These are phyloP conservation scores for Harpagus bidentatus DNA, from an alignment of 2,113 vertebrate species.

Conservation along the genomic window DNA sequence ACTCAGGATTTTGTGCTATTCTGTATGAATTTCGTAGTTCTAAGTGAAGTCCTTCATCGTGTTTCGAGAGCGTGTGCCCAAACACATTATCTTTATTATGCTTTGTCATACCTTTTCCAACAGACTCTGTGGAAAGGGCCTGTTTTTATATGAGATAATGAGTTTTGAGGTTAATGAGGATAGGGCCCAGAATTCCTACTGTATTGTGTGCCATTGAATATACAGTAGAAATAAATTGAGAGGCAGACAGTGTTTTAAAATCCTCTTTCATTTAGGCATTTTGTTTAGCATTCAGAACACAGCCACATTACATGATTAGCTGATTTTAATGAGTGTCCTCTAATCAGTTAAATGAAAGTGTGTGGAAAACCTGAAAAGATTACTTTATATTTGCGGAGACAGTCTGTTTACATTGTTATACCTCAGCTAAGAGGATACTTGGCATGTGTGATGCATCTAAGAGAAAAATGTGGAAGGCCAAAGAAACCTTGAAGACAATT, in stretches of 20 bases:
- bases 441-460: not conserved
- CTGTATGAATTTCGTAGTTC: not conserved
- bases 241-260: conserved; percentile 42
- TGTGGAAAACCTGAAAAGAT: conserved; percentile 16
- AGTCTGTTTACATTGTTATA: conserved; percentile 32
- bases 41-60: not conserved
- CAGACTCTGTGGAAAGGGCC: not conserved
- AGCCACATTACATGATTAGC: conserved; percentile 43
- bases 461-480: conserved; percentile 9
- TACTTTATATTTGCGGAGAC: not conserved
- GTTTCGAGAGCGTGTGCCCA: not conserved
- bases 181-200: not conserved
- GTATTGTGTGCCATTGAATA: not conserved
- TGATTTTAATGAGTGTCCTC: conserved; percentile 53
- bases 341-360: conserved; percentile 33
- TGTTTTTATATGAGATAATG: not conserved
- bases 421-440: conserved; percentile 3
- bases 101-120: not conserved
- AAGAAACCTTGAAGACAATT: conserved; percentile 35
- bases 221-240: conserved; percentile 40
- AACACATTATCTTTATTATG: not conserved
- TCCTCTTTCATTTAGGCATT: conserved; percentile 41
- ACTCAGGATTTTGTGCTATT: not conserved
- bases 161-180: conserved; percentile 34
- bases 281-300: conserved; percentile 58